Evolutionary conservation across 2,888 invertebrate genomes (phyloP).

Genomic region (Limnephilus rhombicus): DNA sequence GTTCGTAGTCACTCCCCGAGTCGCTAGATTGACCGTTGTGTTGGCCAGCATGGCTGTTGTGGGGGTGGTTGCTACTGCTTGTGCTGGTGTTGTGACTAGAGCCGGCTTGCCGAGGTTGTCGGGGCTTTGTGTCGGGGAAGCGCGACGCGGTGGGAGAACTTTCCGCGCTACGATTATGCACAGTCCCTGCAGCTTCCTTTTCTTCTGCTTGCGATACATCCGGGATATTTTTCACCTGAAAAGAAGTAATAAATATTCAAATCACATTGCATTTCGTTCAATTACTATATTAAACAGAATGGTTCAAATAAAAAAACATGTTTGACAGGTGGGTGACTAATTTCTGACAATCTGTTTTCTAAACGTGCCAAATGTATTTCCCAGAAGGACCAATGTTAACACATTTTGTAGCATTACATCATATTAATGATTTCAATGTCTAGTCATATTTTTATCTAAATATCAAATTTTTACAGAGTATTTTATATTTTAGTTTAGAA

Average conservation of each 20-base stretch:
- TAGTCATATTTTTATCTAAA: too few relatives aligned
- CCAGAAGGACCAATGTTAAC: background rate
- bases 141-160: slow-evolving; percentile 71
- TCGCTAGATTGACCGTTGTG: slow-evolving; percentile 62
- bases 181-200: slow-evolving; percentile 73
- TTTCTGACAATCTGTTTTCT: background rate
- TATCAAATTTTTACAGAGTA: too few relatives aligned
- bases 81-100: background rate
- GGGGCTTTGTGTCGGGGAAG: slow-evolving; percentile 55
- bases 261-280: background rate
- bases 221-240: slow-evolving; percentile 83
- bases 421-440: too few relatives aligned
- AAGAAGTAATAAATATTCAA: slow-evolving; percentile 13
- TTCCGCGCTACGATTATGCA: slow-evolving; percentile 72
- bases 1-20: slow-evolving; percentile 61
- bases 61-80: background rate
- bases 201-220: slow-evolving; percentile 84
- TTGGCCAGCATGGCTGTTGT: background rate
- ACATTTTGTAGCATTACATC: background rate
- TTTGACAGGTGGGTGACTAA: background rate
- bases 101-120: background rate
- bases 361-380: background rate
- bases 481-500: too few relatives aligned
- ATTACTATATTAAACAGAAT: too few relatives aligned
- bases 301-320: background rate